Conservation (phyloP, 2,888 invertebrate genomes). For the Drosophila incognita region DNA sequence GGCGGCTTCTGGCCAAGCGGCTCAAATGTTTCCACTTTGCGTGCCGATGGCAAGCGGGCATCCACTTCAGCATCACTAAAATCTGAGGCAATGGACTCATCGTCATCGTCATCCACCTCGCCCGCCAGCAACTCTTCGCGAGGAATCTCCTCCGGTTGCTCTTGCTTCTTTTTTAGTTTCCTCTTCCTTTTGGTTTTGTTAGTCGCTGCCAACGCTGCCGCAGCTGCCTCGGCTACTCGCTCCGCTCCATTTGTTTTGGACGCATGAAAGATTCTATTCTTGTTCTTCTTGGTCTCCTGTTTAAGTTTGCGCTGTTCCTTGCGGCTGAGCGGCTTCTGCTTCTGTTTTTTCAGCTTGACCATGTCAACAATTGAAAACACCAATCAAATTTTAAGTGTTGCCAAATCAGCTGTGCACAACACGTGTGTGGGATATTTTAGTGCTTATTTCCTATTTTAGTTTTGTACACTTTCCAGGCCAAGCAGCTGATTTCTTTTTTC, state of each 20-base stretch:
- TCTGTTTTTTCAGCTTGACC: constrained; percentile 63
- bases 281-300: constrained; percentile 89
- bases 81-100: constrained; percentile 82
- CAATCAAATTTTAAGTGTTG: constrained; percentile 38
- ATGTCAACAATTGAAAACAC: constrained; percentile 49
- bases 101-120: constrained; percentile 63
- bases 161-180: constrained; percentile 31
- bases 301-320: constrained; percentile 91
- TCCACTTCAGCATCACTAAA: constrained; percentile 82
- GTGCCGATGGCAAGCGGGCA: constrained; percentile 41
- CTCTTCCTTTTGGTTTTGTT: constrained; percentile 37
- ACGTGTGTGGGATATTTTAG: constrained; percentile 54
- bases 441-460: constrained; percentile 16
- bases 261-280: constrained; percentile 81
- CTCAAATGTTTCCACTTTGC: constrained; percentile 37
- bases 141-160: constrained; percentile 69
- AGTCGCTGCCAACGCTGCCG: constrained; percentile 37
- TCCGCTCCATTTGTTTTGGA: constrained; percentile 74
- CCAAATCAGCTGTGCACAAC: constrained; percentile 54
- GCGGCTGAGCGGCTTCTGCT: constrained; percentile 85
- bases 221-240: constrained; percentile 65
- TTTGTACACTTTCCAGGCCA: constrained; percentile 15
- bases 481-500: constrained; percentile 36
- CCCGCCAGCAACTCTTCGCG: constrained; percentile 66
- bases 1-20: constrained; percentile 44